Evolutionary conservation across 2,888 invertebrate species (phyloP), one percentile per base, ranked within the genome.

Genomic region (Caradrina clavipalpis): DNA sequence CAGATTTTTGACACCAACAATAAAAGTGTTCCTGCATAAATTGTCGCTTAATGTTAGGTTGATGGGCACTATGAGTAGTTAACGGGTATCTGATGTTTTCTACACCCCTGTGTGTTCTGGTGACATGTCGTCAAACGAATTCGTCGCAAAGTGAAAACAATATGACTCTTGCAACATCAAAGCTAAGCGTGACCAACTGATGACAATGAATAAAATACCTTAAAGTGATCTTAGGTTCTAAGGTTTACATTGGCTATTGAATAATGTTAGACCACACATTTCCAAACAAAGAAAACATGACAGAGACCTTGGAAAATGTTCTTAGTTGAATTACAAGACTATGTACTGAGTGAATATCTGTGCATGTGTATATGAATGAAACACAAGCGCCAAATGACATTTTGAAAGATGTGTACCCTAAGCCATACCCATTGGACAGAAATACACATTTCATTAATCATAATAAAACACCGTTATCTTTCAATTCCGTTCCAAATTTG

Each of bases 351-450:
- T 69, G 70, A 69, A 61, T 58, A 66, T 69, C 62, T 80, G 78
- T 78, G 78, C 73, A 82, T 57, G 69, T 74, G 78, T 78, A 62
- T 64, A 79, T 73, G 72, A 74, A 76, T 71, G 77, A 61, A 71
- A 67, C 74, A 76, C 79, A 87, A 85, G 86, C 80, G 77, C 68
- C 81, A 86, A 86, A 84, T 69, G 82, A 81, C 65, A 69, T 75
- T 88, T 94, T 95, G 95, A 95, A 95, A 95, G 95, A 95, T 95
- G 95, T 95, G 89, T 92, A 92, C 94, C 94, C 93, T 92, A 93
- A 86, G 88, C 93, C 93, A 88, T 85, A 91, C 90, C 90, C 91
- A 89, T 84, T 92, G 92, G 91, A 94, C 91, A 90, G 89, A 89
- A 88, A 86, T 77, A 85, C 85, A 86, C 81, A 83, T 80, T 68